Percentiles rank a stretch among this genome's conserved stretches.
These are phyloP conservation scores for Brachycybe producta DNA, from an alignment of 2,888 invertebrate genomes.

Conservation along the genomic window DNA sequence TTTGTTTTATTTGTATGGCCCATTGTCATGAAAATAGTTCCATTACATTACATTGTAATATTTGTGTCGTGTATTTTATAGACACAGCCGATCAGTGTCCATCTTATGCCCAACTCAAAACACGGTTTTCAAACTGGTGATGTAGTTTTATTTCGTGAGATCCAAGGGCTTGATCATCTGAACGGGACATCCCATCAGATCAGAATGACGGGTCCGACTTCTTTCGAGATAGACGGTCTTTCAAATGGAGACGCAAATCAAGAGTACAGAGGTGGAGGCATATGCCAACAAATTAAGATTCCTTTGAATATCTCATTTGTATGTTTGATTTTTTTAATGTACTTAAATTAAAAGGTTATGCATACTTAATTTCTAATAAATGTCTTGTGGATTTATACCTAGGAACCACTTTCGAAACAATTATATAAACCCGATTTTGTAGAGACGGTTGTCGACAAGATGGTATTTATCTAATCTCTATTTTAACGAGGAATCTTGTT, in stretches of 20 bases:
- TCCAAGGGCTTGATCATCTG: constrained; percentile 14
- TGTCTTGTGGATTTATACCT: too few species aligned
- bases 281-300: constrained; percentile 5
- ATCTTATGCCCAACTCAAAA: too few species aligned
- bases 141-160: constrained; percentile 7
- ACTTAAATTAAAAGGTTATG: too few species aligned
- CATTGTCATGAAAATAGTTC: too few species aligned
- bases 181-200: constrained; percentile 10
- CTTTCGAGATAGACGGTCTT: constrained; percentile 12
- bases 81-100: too few species aligned
- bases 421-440: constrained; percentile 9
- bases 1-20: too few species aligned
- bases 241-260: background rate
- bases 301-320: constrained; percentile 8
- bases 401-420: constrained; percentile 14
- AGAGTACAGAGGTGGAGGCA: constrained; percentile 16
- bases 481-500: background rate
- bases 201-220: background rate
- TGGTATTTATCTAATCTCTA: background rate
- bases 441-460: background rate
- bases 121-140: constrained; percentile 14
- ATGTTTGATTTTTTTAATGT: background rate
- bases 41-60: too few species aligned
- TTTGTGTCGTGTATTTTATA: too few species aligned
- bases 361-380: too few species aligned